Conservation (phyloP, 2,113 vertebrate species). For the Cepphus grylle region DNA sequence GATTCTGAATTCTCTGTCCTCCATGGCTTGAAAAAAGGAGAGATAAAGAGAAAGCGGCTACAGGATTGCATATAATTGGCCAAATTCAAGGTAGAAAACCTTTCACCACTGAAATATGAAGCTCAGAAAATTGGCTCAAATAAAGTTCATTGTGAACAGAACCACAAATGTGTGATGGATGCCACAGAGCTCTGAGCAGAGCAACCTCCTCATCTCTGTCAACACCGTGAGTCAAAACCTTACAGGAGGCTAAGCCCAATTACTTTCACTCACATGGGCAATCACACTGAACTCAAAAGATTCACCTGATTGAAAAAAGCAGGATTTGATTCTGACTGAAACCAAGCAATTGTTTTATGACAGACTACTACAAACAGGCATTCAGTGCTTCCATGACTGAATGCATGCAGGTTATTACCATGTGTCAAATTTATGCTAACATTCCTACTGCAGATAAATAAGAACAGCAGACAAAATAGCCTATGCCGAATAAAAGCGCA, state of each 20-base stretch:
- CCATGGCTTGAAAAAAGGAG: neutral
- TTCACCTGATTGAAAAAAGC: neutral
- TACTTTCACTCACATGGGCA: neutral
- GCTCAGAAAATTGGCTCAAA: neutral
- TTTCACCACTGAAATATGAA: neutral
- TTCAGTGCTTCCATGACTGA: neutral
- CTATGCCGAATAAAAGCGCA: neutral
- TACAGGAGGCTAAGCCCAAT: neutral
- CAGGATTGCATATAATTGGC: neutral
- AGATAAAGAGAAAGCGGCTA: neutral
- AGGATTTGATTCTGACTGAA: neutral
- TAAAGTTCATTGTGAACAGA: neutral
- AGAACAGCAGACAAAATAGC: neutral
- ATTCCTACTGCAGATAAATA: neutral
- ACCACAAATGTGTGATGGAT: neutral
- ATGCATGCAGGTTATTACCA: neutral
- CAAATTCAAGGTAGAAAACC: neutral
- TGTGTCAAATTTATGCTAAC: neutral
- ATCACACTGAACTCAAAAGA: neutral
- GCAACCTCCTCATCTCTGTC: neutral
- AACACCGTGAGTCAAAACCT: neutral
- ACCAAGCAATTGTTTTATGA: neutral
- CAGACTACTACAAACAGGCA: neutral
- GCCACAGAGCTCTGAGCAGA: neutral
- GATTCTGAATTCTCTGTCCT: neutral